phyloP scores from a whole-genome alignment of 1,140 invertebrate genomes.

The Gyrodactylus salaris region DNA sequence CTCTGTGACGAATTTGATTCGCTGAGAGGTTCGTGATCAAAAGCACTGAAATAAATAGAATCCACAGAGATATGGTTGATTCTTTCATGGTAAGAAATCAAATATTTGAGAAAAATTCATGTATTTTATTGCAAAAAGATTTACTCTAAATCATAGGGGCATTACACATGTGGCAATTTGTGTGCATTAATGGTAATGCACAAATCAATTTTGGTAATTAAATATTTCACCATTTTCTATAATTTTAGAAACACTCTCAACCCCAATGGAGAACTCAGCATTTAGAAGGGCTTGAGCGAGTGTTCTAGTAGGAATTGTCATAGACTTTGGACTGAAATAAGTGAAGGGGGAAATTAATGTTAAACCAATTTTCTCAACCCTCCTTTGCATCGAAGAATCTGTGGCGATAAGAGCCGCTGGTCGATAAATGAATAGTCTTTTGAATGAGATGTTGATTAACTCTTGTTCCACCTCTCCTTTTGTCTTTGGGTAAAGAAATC shows the following conservation, averaged over 20 bases:
- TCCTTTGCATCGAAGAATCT: neutral
- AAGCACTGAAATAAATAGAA: neutral
- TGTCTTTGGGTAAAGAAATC: neutral
- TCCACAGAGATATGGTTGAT: neutral
- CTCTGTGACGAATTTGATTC: neutral
- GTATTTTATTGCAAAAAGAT: too few species aligned
- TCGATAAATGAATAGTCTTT: neutral
- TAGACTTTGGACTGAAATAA: too few species aligned
- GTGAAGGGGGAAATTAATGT: too few species aligned
- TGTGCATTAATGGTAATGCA: too few species aligned
- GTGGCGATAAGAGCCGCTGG: neutral
- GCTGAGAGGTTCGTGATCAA: neutral
- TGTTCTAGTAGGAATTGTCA: neutral
- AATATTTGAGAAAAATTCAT: too few species aligned
- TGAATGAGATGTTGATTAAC: neutral
- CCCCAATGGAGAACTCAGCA: neutral
- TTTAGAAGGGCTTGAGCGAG: neutral
- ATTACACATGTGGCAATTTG: neutral
- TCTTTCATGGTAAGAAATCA: neutral
- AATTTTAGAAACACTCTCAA: too few species aligned
- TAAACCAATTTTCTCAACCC: too few species aligned
- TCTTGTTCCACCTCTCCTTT: neutral
- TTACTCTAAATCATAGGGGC: too few species aligned
- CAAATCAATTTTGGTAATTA: too few species aligned
- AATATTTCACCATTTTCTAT: too few species aligned